Percentiles rank a stretch among this genome's conserved stretches.
Evolutionary conservation across 1,140 invertebrate species (phyloP).

Genomic region (Daktulosphaira vitifoliae): DNA sequence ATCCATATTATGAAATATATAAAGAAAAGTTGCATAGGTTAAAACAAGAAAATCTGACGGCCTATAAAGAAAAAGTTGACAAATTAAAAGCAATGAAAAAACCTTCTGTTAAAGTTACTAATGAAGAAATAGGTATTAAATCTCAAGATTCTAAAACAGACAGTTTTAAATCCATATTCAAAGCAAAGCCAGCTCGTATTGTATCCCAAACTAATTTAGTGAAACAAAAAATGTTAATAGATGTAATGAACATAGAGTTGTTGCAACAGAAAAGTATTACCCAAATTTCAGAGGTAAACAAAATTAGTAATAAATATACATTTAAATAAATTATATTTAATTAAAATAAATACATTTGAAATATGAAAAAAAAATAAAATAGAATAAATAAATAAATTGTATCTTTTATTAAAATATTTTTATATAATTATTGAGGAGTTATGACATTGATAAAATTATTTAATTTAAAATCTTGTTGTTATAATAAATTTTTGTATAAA

Average conservation of each 20-base stretch:
- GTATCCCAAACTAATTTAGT: neutral
- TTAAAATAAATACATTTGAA: too few species aligned
- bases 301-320: too few species aligned
- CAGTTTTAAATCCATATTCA: neutral
- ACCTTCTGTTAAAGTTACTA: neutral
- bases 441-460: too few species aligned
- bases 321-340: too few species aligned
- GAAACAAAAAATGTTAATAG: slow-evolving; percentile 8
- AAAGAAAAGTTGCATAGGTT: neutral
- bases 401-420: too few species aligned
- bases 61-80: neutral
- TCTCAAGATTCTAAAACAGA: neutral
- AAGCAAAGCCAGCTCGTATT: slow-evolving; percentile 15
- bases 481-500: too few species aligned
- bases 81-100: neutral
- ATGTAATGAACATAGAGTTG: slow-evolving; percentile 16
- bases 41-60: slow-evolving; percentile 8
- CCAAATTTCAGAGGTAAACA: neutral
- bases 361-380: too few species aligned
- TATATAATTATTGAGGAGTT: too few species aligned
- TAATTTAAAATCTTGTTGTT: too few species aligned
- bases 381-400: too few species aligned
- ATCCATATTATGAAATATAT: slow-evolving; percentile 11
- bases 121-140: neutral
- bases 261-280: neutral